These are phyloP conservation scores for Euura saliciscinereae DNA, from an alignment of 1,140 invertebrate genomes.

Conservation along the genomic window DNA sequence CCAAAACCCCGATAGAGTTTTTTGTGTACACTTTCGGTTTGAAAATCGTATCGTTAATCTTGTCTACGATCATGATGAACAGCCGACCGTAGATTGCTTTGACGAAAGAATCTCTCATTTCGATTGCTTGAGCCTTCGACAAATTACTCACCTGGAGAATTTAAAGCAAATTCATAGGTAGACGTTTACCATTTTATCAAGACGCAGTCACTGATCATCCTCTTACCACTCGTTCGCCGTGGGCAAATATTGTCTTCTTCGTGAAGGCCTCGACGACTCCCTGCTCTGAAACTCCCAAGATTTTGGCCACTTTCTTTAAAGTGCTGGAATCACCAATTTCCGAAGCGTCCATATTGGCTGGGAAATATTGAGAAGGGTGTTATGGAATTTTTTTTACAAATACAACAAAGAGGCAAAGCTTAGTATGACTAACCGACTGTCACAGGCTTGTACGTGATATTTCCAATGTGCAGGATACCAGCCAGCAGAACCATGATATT, in stretches of 20 bases:
- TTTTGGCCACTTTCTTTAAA: conserved; percentile 68
- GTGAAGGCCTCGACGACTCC: conserved; percentile 81
- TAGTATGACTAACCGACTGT: conserved; percentile 60
- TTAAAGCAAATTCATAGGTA: conserved; percentile 16
- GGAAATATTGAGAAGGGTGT: conserved; percentile 33
- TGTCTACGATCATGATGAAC: conserved; percentile 89
- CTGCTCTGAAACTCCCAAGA: conserved; percentile 74
- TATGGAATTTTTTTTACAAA: too few species aligned
- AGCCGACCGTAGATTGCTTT: conserved; percentile 92
- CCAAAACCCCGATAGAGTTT: conserved; percentile 87
- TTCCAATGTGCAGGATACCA: conserved; percentile 87
- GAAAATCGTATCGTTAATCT: conserved; percentile 89
- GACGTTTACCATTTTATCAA: conserved; percentile 17
- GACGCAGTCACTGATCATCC: conserved; percentile 8
- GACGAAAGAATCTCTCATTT: conserved; percentile 90
- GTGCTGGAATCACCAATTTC: conserved; percentile 74
- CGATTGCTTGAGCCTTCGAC: conserved; percentile 73
- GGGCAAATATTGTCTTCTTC: conserved; percentile 84
- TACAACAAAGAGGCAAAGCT: background rate
- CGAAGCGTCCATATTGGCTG: conserved; percentile 79
- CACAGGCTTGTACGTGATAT: conserved; percentile 83
- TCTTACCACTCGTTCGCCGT: conserved; percentile 80
- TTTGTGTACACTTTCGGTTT: conserved; percentile 65
- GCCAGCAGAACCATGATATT: conserved; percentile 84
- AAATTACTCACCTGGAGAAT: conserved; percentile 65